These are phyloP conservation scores for Mesocentrotus franciscanus DNA, from an alignment of 53 echinoderm and acorn worm species.

Conservation along the genomic window DNA sequence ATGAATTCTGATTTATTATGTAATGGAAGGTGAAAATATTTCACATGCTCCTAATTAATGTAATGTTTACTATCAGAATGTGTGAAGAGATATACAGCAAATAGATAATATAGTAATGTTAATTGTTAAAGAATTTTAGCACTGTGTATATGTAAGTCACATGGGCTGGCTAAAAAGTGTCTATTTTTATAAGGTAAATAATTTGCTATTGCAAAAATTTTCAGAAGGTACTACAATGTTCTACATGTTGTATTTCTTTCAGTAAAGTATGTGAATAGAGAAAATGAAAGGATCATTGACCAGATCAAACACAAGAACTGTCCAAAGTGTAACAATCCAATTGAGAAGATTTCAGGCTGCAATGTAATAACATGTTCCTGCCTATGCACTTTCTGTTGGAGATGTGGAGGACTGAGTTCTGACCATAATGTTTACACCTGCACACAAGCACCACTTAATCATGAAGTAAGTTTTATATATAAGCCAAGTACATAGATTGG, in stretches of 20 bases:
- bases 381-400: not conserved
- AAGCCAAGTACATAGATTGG: not conserved
- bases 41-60: too few relatives aligned
- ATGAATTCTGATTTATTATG: too few relatives aligned
- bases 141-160: too few relatives aligned
- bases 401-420: not conserved
- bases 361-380: not conserved
- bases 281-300: not conserved
- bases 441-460: not conserved
- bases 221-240: not conserved
- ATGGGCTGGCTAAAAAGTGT: too few relatives aligned
- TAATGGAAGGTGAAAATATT: too few relatives aligned
- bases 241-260: slow-evolving; percentile 7
- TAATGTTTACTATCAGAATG: too few relatives aligned
- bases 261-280: not conserved
- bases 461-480: slow-evolving; percentile 11
- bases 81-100: too few relatives aligned
- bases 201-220: not conserved
- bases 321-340: slow-evolving; percentile 20
- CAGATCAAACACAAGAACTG: slow-evolving; percentile 15
- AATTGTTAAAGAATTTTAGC: too few relatives aligned
- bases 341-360: slow-evolving; percentile 34
- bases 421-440: not conserved
- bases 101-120: too few relatives aligned
- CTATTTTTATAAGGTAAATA: not conserved